Evolutionary conservation across 2,888 invertebrate species (phyloP), one percentile per base, ranked within the genome.

Genomic region (Troides oblongomaculatus): DNA sequence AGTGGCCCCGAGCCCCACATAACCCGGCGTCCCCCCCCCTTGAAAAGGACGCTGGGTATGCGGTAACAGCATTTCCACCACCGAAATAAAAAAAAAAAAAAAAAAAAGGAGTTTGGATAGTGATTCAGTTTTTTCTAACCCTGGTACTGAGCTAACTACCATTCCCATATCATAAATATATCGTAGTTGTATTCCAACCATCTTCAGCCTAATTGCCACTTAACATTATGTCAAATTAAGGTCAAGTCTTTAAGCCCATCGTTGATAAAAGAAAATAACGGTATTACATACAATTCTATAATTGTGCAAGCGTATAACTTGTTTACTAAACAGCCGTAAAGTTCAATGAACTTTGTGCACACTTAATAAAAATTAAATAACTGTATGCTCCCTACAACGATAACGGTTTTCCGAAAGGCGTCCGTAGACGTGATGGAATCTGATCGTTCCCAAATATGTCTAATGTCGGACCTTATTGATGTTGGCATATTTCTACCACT

Each of bases 351-450:
- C 65, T 61, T 62, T 61, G 69, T 56, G 43, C 69, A 62, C 57
- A 59, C 57, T 69, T 57, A 65, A 61, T 14, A 46, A 46, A 69
- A 62, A 66, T 62, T 57, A 46, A 57, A 69, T 62, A 69, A 70
- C 66, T 36, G 70, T 70, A 60, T n/a, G 59, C 12, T 58, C 70
- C 70, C 70, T 70, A 70, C 63, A 64, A 64, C 43, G 64, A 36
- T 70, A 70, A 70, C 70, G 66, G 70, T 60, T 3, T 59, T 62
- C 63, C 63, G 50, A 53, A 62, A 70, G 57, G 62, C 70, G 39
- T 66, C 70, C 70, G 66, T 56, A 17, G 59, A 59, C 70, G 70
- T 66, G 70, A 53, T 7, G 70, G 70, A 62, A 70, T 70, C 23
- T 62, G 25, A 30, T 25, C 30, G 25, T 61, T 59, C 39, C 65